A percentile compares a stretch with the other conserved stretches of the same genome.
phyloP scores from a whole-genome alignment of 2,888 invertebrate genomes.

The Drosophila quinaria region DNA sequence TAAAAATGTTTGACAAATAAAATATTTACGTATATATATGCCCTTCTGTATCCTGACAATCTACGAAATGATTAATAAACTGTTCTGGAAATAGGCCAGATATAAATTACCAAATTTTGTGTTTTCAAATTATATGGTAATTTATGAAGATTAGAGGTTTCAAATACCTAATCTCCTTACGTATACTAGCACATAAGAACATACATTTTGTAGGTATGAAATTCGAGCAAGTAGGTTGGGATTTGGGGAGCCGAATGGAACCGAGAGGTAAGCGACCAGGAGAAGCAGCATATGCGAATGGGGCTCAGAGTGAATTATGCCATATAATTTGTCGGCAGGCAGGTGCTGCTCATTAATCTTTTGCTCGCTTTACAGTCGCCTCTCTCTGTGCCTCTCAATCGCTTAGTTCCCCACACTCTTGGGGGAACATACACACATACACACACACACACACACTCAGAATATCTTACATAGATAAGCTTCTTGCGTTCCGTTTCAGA shows the following conservation, averaged over 20 bases:
- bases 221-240: slow-evolving; percentile 6
- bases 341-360: slow-evolving; percentile 79
- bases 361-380: slow-evolving; percentile 54
- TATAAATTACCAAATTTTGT: slow-evolving; percentile 1
- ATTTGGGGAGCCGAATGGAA: slow-evolving; percentile 18
- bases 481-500: slow-evolving; percentile 36
- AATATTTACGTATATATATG: not conserved
- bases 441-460: not conserved
- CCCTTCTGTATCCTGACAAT: not conserved
- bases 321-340: slow-evolving; percentile 75
- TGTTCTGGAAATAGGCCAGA: not conserved
- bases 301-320: slow-evolving; percentile 73
- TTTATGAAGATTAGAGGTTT: slow-evolving; percentile 8
- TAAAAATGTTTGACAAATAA: too few relatives aligned
- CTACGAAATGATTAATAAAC: not conserved
- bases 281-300: slow-evolving; percentile 47
- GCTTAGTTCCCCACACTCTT: slow-evolving; percentile 57
- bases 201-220: not conserved
- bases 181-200: not conserved
- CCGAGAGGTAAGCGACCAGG: not conserved
- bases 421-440: slow-evolving; percentile 8
- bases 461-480: slow-evolving; percentile 37
- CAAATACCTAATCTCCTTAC: not conserved
- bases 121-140: slow-evolving; percentile 7
- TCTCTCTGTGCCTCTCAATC: slow-evolving; percentile 38